A percentile compares a stretch with the other conserved stretches of the same genome.
Conservation (phyloP, 2,113 vertebrate species). For the Grammomys surdaster region DNA sequence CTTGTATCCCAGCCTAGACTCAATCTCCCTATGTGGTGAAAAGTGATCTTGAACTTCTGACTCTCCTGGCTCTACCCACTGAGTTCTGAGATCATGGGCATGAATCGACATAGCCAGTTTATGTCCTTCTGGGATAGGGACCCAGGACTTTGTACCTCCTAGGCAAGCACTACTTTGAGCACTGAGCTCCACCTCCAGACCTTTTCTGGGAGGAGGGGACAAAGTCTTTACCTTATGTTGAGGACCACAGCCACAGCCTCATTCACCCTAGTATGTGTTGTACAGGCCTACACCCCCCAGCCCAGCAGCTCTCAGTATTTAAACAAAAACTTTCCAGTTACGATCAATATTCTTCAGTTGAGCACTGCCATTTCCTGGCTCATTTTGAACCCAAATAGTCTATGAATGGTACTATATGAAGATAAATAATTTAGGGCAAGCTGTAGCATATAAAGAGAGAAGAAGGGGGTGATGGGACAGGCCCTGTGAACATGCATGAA, state of each 20-base stretch:
- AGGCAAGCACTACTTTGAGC: background rate
- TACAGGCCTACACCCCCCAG: too few relatives aligned
- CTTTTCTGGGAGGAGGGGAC: background rate
- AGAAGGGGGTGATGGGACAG: background rate
- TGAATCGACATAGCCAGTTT: too few relatives aligned
- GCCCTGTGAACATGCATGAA: constrained; percentile 13
- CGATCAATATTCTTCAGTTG: background rate
- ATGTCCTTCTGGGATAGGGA: background rate
- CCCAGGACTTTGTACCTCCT: background rate
- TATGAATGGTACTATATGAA: background rate
- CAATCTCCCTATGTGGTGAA: background rate
- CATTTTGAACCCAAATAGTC: constrained; percentile 15
- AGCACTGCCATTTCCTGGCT: background rate
- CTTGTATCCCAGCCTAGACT: background rate
- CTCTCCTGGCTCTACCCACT: too few relatives aligned
- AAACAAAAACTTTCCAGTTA: background rate
- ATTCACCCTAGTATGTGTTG: background rate
- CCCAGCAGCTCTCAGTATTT: background rate
- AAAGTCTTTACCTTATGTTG: too few relatives aligned
- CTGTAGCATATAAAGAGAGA: background rate
- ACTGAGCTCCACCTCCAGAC: background rate
- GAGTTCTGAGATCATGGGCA: background rate
- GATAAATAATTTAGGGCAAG: background rate
- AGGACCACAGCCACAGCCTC: background rate
- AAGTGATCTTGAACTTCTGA: background rate